phyloP scores from a whole-genome alignment of 35 echinoderm and acorn worm genomes.

The Lytechinus pictus region DNA sequence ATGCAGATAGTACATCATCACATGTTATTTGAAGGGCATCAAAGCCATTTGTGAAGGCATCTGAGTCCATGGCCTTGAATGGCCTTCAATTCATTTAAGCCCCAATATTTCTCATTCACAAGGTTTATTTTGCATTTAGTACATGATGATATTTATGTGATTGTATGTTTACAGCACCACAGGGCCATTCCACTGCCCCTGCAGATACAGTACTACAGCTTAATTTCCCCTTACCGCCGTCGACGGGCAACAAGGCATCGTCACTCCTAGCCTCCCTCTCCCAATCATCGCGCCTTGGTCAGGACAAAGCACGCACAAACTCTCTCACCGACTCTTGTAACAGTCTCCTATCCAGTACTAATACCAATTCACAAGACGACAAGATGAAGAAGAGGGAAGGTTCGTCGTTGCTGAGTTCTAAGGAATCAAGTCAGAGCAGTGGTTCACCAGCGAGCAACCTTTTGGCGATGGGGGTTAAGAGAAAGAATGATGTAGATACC shows the following conservation, averaged over 20 bases:
- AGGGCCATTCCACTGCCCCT: slow-evolving; percentile 99
- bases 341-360: slow-evolving; percentile 41
- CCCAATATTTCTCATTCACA: no score
- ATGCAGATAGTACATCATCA: no score
- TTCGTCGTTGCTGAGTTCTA: neutral
- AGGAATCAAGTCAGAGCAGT: slow-evolving; percentile 22
- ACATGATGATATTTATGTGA: neutral
- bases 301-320: slow-evolving; percentile 40
- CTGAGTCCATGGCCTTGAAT: no score
- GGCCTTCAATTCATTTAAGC: no score
- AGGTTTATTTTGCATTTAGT: neutral
- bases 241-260: slow-evolving; percentile 27
- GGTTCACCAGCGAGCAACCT: slow-evolving; percentile 6
- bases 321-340: slow-evolving; percentile 36
- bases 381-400: neutral
- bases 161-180: slow-evolving; percentile 62
- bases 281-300: neutral
- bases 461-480: slow-evolving; percentile 43
- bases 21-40: no score
- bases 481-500: slow-evolving; percentile 63
- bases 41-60: no score
- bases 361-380: slow-evolving; percentile 18
- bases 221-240: slow-evolving; percentile 83
- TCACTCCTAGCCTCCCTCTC: slow-evolving; percentile 24
- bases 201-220: slow-evolving; percentile 98